phyloP scores from a whole-genome alignment of 2,888 invertebrate genomes.

The Acrocera orbiculus region DNA sequence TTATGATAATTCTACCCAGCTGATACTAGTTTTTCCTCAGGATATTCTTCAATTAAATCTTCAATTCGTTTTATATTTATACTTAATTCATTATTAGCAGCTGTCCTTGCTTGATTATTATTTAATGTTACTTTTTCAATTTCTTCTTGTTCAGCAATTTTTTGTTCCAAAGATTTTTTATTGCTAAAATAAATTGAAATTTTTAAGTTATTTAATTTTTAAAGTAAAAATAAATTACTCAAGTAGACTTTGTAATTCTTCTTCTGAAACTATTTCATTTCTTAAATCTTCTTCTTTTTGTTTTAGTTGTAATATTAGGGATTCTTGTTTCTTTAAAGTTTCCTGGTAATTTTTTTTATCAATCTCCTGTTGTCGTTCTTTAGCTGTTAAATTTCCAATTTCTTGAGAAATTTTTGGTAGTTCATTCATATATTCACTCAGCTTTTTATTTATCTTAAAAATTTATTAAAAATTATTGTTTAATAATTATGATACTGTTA shows the following conservation, averaged over 20 bases:
- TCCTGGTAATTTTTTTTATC: constrained; percentile 5
- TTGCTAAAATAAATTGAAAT: too few relatives aligned
- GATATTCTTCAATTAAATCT: constrained; percentile 1
- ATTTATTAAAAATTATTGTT: too few relatives aligned
- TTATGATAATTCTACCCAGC: constrained; percentile 2
- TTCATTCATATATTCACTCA: not conserved
- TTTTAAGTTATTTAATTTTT: too few relatives aligned
- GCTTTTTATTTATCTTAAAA: constrained; percentile 4
- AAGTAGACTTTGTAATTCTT: constrained; percentile 5
- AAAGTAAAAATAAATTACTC: constrained; percentile 1
- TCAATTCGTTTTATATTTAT: constrained; percentile 5
- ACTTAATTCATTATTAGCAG: constrained; percentile 3
- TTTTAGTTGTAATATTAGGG: constrained; percentile 3
- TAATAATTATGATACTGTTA: too few relatives aligned
- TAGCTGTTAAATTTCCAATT: constrained; percentile 1
- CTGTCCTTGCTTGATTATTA: constrained; percentile 2
- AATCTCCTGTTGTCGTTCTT: constrained; percentile 2
- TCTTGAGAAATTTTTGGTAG: constrained; percentile 3
- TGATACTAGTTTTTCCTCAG: constrained; percentile 2
- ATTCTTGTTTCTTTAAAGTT: constrained; percentile 1
- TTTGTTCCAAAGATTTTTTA: constrained; percentile 4
- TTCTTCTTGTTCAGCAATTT: constrained; percentile 7
- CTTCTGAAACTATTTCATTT: constrained; percentile 5
- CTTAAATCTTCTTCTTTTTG: constrained; percentile 4
- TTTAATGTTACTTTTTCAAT: constrained; percentile 2